phyloP scores from a whole-genome alignment of 2,888 invertebrate species.

The Cryptosula pallasiana region DNA sequence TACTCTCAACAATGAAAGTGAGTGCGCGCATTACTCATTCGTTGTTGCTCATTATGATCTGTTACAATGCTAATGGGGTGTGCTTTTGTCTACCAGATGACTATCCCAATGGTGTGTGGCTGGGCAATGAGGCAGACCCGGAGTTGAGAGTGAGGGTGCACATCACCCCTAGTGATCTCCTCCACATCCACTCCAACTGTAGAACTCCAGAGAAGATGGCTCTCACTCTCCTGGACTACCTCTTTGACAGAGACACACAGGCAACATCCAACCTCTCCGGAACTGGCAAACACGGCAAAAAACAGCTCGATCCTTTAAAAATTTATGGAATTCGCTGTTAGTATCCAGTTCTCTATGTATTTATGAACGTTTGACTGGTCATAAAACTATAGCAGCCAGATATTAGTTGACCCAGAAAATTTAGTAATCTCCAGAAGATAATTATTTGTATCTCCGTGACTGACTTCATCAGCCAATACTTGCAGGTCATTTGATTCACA shows the following conservation, averaged over 20 bases:
- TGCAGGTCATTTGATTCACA: constrained; percentile 55
- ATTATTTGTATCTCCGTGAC: too few species aligned
- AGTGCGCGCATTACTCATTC: too few species aligned
- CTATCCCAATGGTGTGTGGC: constrained; percentile 57
- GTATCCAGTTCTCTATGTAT: constrained; percentile 31
- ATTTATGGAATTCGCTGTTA: constrained; percentile 55
- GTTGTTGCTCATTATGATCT: too few species aligned
- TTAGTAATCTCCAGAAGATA: too few species aligned
- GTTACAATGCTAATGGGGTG: too few species aligned
- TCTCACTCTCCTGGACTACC: constrained; percentile 56
- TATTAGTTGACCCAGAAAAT: too few species aligned
- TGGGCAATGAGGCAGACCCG: constrained; percentile 56
- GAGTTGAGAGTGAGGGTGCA: constrained; percentile 56
- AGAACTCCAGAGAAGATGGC: constrained; percentile 59
- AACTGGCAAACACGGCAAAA: constrained; percentile 57
- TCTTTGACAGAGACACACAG: constrained; percentile 57
- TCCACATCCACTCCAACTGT: constrained; percentile 57
- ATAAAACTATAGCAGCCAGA: too few species aligned
- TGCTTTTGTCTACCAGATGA: too few species aligned
- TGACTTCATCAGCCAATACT: too few species aligned
- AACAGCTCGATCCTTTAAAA: constrained; percentile 57
- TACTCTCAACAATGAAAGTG: constrained; percentile 51
- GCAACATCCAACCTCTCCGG: constrained; percentile 58
- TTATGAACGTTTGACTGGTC: too few species aligned
- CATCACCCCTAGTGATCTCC: constrained; percentile 54